phyloP scores from a whole-genome alignment of 2,113 vertebrate genomes.

The Elaphurus davidianus region DNA sequence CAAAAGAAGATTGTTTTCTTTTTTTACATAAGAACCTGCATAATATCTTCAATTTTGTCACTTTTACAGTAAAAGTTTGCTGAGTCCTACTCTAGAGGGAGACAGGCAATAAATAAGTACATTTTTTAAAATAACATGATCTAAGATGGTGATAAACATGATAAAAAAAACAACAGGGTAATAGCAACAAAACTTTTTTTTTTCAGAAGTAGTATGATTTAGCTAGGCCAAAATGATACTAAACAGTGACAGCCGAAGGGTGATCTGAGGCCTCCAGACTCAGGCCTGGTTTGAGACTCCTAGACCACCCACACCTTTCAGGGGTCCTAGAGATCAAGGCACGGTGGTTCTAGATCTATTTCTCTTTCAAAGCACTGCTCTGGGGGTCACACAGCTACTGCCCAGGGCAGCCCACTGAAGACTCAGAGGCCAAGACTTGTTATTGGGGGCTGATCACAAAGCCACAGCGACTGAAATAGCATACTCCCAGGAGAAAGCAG shows the following conservation, averaged over 20 bases:
- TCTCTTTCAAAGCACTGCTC: background rate
- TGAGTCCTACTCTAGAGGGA: background rate
- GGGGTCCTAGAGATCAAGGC: background rate
- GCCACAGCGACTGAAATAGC: background rate
- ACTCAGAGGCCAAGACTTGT: background rate
- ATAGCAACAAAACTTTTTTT: background rate
- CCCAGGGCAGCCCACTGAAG: background rate
- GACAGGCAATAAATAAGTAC: background rate
- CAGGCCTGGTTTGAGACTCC: background rate
- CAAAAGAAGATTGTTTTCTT: background rate
- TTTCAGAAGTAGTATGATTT: background rate
- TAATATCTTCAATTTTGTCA: background rate
- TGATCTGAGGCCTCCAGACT: background rate
- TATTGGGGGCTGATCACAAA: background rate
- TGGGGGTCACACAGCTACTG: background rate
- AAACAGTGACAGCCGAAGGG: background rate
- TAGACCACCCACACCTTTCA: background rate
- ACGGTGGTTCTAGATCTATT: background rate
- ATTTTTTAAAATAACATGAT: background rate
- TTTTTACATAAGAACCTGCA: background rate
- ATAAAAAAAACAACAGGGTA: background rate
- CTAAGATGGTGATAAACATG: background rate
- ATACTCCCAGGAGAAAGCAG: background rate
- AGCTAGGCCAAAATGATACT: background rate
- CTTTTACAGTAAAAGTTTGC: background rate